These are phyloP conservation scores for Drosophila nasuta DNA, from an alignment of 1,140 invertebrate genomes.

Conservation along the genomic window DNA sequence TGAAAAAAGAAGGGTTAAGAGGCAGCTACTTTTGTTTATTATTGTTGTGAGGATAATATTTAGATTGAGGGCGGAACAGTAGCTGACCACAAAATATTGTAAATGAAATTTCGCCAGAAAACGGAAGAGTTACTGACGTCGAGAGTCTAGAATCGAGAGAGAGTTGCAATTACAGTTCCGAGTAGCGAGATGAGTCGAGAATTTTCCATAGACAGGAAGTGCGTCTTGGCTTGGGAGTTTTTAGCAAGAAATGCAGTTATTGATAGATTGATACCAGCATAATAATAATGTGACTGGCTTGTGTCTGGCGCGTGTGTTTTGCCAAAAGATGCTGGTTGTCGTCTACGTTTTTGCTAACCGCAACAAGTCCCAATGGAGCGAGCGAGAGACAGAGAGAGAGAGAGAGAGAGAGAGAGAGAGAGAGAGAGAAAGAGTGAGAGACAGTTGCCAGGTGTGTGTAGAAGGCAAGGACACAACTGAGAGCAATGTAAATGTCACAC, in stretches of 20 bases:
- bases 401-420: too few species aligned
- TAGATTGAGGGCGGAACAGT: conserved; percentile 46
- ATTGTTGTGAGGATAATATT: conserved; percentile 23
- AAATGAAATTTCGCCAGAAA: conserved; percentile 62
- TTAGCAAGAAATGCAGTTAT: conserved; percentile 53
- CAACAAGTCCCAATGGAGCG: conserved; percentile 27
- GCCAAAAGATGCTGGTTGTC: conserved; percentile 55
- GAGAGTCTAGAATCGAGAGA: neutral
- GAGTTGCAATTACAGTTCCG: neutral
- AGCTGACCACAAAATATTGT: conserved; percentile 61
- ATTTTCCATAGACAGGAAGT: conserved; percentile 28
- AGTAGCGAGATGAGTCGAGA: conserved; percentile 39
- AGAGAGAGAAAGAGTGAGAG: too few species aligned
- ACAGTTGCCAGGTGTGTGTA: conserved; percentile 55
- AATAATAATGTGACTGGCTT: conserved; percentile 20
- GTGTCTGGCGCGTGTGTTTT: conserved; percentile 62
- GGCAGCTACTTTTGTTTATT: conserved; percentile 13
- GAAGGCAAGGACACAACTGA: neutral
- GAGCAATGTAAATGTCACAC: neutral
- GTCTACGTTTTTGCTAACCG: conserved; percentile 16
- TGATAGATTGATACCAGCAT: conserved; percentile 27
- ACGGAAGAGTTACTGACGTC: conserved; percentile 61
- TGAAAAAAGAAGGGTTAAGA: conserved; percentile 30
- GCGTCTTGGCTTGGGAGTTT: neutral
- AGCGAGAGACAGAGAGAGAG: too few species aligned